Percentiles rank a stretch among this genome's conserved stretches.
Evolutionary conservation across 2,888 invertebrate genomes (phyloP).

Genomic region (Dolomedes plantarius): DNA sequence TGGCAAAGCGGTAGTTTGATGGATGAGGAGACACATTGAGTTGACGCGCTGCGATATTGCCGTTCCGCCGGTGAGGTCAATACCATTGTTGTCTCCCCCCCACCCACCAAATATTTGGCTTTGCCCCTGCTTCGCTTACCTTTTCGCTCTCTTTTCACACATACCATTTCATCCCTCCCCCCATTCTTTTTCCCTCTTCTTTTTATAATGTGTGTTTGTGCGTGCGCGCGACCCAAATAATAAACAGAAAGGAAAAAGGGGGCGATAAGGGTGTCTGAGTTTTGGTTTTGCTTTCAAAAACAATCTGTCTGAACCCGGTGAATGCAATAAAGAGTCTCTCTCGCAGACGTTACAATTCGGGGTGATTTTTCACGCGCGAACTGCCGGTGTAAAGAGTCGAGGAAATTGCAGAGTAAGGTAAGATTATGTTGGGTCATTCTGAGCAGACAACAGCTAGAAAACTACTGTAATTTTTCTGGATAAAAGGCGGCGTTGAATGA

Average conservation of each 20-base stretch:
- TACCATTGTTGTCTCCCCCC: constrained; percentile 57
- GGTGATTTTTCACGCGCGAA: too few species aligned
- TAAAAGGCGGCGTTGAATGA: too few species aligned
- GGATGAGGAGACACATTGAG: constrained; percentile 72
- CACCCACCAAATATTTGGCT: constrained; percentile 49
- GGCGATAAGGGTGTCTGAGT: not conserved
- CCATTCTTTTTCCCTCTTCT: not conserved
- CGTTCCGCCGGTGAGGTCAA: constrained; percentile 56
- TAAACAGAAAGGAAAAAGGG: not conserved
- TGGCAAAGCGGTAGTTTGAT: constrained; percentile 57
- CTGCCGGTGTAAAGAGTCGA: too few species aligned
- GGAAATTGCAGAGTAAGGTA: too few species aligned
- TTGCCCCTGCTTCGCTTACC: constrained; percentile 51
- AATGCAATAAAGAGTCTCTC: too few species aligned
- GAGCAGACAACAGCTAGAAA: too few species aligned
- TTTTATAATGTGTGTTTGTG: not conserved
- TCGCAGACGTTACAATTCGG: too few species aligned
- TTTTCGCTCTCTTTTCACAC: constrained; percentile 19
- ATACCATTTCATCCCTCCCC: not conserved
- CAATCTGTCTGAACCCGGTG: constrained; percentile 7
- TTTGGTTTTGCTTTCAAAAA: constrained; percentile 16
- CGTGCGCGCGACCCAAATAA: not conserved
- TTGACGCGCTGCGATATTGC: constrained; percentile 69
- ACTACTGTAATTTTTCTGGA: too few species aligned
- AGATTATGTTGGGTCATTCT: too few species aligned